Base-by-base conservation (phyloP, 2,888 invertebrate genomes). In the Mesoligia furuncula region DNA sequence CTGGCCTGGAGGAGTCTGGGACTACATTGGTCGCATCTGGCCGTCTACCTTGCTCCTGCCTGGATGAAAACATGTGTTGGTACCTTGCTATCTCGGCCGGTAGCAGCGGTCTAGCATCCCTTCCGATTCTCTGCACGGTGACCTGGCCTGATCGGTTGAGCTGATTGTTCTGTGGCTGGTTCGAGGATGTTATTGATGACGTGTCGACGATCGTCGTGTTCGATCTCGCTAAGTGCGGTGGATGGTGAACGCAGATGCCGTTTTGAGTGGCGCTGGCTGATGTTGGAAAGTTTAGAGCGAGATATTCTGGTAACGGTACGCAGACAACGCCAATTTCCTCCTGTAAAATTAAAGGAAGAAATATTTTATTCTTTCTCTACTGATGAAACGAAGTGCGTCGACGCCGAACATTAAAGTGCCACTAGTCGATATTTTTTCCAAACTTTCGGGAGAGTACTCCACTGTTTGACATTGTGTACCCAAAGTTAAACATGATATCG, bases 81-180 rank as follows among this genome's bases (percentile, higher is more conserved):
- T 95, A 90, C 89, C 96, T 94, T 20, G 97, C 95, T 76, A 97
- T 93, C 88, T 97, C 97, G 59, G 94, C 93, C 0, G 97, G 94
- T 42, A 96, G 92, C 11, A 97, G 87, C 5, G 97, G 97, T 66
- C 97, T 90, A 0, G 97, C 97, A 87, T 97, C 97, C 31, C 97
- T 93, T 8, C 97, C 97, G 39, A 97, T 95, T 77, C 97, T 92
- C 81, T 97, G 97, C 15, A 97, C 97, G 1, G 97, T 96, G 81
- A 97, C 97, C 81, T 97, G 97, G 2, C 97, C 36, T 24, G 62
- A 1, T 24, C 36, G 62, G 36, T 24, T 36, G 24, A 24, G 91
- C 77, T 92, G 94, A 62, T 88, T 90, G 17, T 11, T n/a, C 39
- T 36, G 17, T 11, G 88, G 87, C 61, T 88, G 88, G 74, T 85